phyloP scores from a whole-genome alignment of 2,113 vertebrate genomes.

The Progne subis region DNA sequence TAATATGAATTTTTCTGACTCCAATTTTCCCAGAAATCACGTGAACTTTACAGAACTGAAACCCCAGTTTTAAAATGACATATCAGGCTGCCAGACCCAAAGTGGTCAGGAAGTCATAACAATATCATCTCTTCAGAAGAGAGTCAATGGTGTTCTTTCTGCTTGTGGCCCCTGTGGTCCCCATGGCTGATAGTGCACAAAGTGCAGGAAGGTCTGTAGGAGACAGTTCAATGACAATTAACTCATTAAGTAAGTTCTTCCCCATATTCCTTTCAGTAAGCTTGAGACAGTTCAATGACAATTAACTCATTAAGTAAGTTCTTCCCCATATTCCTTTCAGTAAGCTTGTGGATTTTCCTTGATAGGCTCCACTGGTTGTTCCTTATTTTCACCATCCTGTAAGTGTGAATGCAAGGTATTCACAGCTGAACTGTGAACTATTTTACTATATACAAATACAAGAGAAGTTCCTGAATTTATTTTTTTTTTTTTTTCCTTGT shows the following conservation, averaged over 20 bases:
- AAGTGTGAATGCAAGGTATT: background rate
- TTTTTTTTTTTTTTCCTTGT: background rate
- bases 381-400: background rate
- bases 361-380: background rate
- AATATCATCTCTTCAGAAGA: background rate
- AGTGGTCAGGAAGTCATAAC: background rate
- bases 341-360: background rate
- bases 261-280: background rate
- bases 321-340: background rate
- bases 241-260: background rate
- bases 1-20: background rate
- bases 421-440: background rate
- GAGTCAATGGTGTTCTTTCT: background rate
- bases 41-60: background rate
- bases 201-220: background rate
- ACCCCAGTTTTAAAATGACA: background rate
- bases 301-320: background rate
- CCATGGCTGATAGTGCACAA: background rate
- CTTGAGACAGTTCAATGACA: background rate
- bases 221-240: background rate
- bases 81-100: background rate
- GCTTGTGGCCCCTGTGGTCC: background rate
- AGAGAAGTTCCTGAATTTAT: background rate
- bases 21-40: background rate
- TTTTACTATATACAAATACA: background rate